These are phyloP conservation scores for Hirtodrosophila alboralis DNA, from an alignment of 2,888 invertebrate genomes.

Conservation along the genomic window DNA sequence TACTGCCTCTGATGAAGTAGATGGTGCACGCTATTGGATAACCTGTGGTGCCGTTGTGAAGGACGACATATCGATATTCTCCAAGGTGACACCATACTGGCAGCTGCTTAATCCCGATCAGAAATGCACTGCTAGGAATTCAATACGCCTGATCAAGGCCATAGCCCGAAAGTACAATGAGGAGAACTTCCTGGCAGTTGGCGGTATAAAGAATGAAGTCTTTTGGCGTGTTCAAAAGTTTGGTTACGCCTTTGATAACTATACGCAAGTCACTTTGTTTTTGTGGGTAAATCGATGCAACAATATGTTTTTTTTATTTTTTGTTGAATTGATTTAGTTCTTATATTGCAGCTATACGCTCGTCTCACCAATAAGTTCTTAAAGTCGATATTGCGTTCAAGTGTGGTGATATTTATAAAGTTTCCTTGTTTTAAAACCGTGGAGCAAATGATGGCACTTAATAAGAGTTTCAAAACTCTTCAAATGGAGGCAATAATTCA, in stretches of 20 bases:
- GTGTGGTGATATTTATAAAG: not conserved
- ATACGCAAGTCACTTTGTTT: too few relatives aligned
- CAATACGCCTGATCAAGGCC: constrained; percentile 2
- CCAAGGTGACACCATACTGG: constrained; percentile 7
- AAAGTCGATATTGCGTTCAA: too few relatives aligned
- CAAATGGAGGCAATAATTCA: not conserved
- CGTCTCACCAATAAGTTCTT: too few relatives aligned
- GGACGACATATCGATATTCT: not conserved
- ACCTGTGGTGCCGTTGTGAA: not conserved
- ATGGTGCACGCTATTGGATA: constrained; percentile 9
- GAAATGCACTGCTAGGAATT: constrained; percentile 2
- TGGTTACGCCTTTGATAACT: not conserved
- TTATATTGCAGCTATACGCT: too few relatives aligned
- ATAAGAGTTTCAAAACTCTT: not conserved
- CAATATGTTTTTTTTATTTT: too few relatives aligned
- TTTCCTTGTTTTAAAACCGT: not conserved
- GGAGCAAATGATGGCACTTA: not conserved
- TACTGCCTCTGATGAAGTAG: constrained; percentile 1
- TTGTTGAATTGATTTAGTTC: too few relatives aligned
- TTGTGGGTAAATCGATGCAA: too few relatives aligned
- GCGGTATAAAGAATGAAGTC: not conserved
- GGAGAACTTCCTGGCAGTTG: not conserved
- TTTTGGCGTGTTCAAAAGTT: constrained; percentile 1
- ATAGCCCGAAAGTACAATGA: not conserved
- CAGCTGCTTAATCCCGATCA: constrained; percentile 2